These are phyloP conservation scores for Congeria kusceri DNA, from an alignment of 2,888 invertebrate genomes.

Conservation along the genomic window DNA sequence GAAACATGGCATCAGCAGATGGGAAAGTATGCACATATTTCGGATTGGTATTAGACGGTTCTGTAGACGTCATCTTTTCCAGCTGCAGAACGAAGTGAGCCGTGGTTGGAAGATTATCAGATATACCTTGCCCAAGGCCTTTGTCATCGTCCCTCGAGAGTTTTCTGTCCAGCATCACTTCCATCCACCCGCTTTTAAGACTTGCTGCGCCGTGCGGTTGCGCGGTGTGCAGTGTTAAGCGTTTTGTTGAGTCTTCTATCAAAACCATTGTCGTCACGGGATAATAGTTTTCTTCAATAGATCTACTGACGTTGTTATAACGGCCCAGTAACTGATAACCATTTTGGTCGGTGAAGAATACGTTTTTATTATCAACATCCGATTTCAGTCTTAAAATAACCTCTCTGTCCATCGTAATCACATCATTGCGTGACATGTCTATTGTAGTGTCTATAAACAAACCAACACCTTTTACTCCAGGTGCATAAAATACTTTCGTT, in stretches of 20 bases:
- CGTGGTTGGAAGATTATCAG: conserved; percentile 76
- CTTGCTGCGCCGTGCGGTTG: conserved; percentile 84
- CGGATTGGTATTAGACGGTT: neutral
- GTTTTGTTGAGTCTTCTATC: conserved; percentile 74
- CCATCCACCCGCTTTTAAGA: conserved; percentile 77
- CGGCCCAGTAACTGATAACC: conserved; percentile 81
- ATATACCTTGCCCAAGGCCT: conserved; percentile 82
- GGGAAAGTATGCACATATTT: conserved; percentile 56
- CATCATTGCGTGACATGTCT: conserved; percentile 49
- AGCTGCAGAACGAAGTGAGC: conserved; percentile 76
- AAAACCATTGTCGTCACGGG: conserved; percentile 81
- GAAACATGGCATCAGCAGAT: conserved; percentile 59
- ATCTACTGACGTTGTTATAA: conserved; percentile 70
- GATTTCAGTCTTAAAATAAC: conserved; percentile 80
- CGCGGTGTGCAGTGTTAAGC: conserved; percentile 79
- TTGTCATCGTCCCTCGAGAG: conserved; percentile 80
- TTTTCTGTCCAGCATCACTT: conserved; percentile 83
- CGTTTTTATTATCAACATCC: conserved; percentile 68
- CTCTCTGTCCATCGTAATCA: conserved; percentile 75
- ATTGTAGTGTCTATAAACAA: conserved; percentile 74
- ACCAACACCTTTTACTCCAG: conserved; percentile 65
- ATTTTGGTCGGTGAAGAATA: conserved; percentile 83
- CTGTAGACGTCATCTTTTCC: conserved; percentile 54
- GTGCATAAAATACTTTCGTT: conserved; percentile 71
- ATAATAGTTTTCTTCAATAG: conserved; percentile 82